phyloP scores from a whole-genome alignment of 2,888 invertebrate species.

The Rotaria magnacalcarata region DNA sequence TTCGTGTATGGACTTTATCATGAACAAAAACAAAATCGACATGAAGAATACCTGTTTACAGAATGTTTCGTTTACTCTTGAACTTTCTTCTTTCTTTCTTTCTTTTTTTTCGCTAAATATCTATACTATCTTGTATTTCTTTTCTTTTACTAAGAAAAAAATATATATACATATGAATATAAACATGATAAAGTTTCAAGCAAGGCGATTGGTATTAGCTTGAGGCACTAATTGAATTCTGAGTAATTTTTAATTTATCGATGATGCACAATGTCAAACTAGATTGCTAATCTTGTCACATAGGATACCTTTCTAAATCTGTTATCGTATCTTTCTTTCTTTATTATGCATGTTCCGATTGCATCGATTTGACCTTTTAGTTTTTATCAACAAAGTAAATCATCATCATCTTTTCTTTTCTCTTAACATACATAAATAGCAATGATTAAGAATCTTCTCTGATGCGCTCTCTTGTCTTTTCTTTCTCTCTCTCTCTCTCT shows the following conservation, averaged over 20 bases:
- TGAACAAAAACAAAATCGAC: not conserved
- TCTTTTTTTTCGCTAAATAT: not conserved
- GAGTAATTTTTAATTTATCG: not conserved
- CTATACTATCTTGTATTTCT: slow-evolving; percentile 1
- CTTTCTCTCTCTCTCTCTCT: no score
- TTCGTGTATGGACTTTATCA: not conserved
- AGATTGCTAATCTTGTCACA: no score
- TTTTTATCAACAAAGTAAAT: no score
- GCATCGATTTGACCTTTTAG: no score
- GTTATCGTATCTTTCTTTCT: no score
- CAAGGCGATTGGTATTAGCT: not conserved
- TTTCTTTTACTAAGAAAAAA: slow-evolving; percentile 1
- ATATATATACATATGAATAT: not conserved
- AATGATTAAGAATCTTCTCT: no score
- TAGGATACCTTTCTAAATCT: no score
- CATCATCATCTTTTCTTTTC: no score
- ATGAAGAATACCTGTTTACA: not conserved
- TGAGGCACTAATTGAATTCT: no score
- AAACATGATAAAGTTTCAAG: not conserved
- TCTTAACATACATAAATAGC: no score
- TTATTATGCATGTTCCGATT: no score
- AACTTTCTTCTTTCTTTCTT: not conserved
- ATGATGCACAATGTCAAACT: not conserved
- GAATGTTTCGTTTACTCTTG: not conserved
- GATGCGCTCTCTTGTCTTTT: no score